Evolutionary conservation across 2,888 invertebrate species (phyloP), one percentile per base, ranked within the genome.

Genomic region (Dysmachus trigonus): DNA sequence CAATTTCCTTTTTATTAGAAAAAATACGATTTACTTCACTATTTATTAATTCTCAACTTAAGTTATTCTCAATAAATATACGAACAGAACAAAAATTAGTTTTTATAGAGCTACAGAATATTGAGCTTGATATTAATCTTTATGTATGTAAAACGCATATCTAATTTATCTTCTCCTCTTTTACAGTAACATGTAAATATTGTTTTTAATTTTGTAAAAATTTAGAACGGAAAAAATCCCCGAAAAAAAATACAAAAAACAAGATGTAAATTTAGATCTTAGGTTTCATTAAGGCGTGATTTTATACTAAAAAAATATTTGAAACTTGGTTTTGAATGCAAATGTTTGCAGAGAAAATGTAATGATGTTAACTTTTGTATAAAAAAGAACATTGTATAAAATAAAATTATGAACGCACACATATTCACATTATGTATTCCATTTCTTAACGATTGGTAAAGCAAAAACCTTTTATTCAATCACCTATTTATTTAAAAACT

Each of bases 201-300:
- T 41, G 76, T 76, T 76, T 41, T 38, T 62, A 62, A 18, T 27
- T 79, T 79, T 79, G 31, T 47, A 79, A 79, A 79, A 51, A 79
- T 51, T 76, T 76, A 79, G 51, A 79, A 22, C n/a, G 13, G 13
- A 13, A 79, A 13, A 30, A 41, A 79, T 38, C 27, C 27, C 47
- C 47, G 1, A 79, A 51, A n/a, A n/a, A n/a, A n/a, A n/a, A n/a
- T n/a, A n/a, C n/a, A n/a, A n/a, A 77, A 47, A 4, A 47, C 47
- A 30, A 41, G 31, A 41, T 51, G 51, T 79, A 79, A 79, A 47
- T 47, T 47, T 79, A 79, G 79, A 15, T 79, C 15, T 30, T 79
- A 79, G 79, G 79, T 79, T 79, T 79, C 79, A 79, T 79, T 47
- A 79, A 79, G n/a, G 51, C 51, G 79, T 79, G 79, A 79, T 79